Percentiles rank a stretch among this genome's conserved stretches.
Conservation (phyloP, 2,113 vertebrate genomes). For the Tachuris rubrigastra region DNA sequence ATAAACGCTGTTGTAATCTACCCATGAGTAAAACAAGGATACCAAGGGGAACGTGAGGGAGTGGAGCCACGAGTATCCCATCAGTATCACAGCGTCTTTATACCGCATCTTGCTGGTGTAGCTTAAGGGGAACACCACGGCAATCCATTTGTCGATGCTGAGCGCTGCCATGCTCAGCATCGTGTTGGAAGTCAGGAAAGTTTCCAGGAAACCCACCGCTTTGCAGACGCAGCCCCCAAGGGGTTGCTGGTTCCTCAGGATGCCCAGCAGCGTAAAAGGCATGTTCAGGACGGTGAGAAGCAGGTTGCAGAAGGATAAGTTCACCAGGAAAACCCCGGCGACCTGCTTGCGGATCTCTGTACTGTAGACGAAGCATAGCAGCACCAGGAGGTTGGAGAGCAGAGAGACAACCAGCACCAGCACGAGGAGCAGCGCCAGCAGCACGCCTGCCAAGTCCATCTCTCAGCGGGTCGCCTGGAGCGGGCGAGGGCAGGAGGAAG, state of each 20-base stretch:
- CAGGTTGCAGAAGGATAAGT: slow-evolving; percentile 80
- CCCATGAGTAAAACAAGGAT: slow-evolving; percentile 76
- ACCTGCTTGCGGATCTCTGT: slow-evolving; percentile 77
- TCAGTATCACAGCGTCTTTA: slow-evolving; percentile 75
- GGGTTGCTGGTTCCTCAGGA: slow-evolving; percentile 64
- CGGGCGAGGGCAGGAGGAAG: slow-evolving; percentile 33
- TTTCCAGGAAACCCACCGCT: slow-evolving; percentile 75
- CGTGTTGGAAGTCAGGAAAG: slow-evolving; percentile 77
- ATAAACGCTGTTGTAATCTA: slow-evolving; percentile 77
- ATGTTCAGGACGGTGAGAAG: slow-evolving; percentile 78
- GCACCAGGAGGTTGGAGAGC: slow-evolving; percentile 77
- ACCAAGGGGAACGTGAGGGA: slow-evolving; percentile 75
- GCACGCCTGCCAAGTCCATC: slow-evolving; percentile 79
- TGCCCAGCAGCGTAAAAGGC: slow-evolving; percentile 76
- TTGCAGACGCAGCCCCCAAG: slow-evolving; percentile 71
- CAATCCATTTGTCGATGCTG: slow-evolving; percentile 82
- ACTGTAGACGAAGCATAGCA: slow-evolving; percentile 80
- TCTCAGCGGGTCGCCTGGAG: slow-evolving; percentile 66
- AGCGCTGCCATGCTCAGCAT: slow-evolving; percentile 84
- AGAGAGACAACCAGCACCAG: slow-evolving; percentile 75
- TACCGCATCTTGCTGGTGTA: slow-evolving; percentile 82
- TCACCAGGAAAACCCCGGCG: slow-evolving; percentile 78
- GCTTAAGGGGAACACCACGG: slow-evolving; percentile 79
- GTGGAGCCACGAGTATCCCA: slow-evolving; percentile 78
- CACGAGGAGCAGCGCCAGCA: slow-evolving; percentile 75